Percentiles rank a stretch among this genome's conserved stretches.
Conservation (phyloP, 2,113 vertebrate genomes). For the Oncorhynchus clarkii region DNA sequence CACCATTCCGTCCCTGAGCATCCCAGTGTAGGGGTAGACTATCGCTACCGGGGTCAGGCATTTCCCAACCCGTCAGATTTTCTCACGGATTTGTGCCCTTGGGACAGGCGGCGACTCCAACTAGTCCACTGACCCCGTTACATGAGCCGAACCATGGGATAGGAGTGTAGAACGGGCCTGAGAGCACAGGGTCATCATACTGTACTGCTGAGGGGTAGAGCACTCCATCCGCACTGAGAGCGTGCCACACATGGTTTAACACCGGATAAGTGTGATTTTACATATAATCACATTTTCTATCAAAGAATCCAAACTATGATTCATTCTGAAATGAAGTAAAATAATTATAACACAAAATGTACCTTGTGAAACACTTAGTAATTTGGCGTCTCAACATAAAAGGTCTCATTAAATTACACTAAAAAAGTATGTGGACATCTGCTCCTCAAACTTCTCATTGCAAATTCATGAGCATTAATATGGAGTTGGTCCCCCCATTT, state of each 20-base stretch:
- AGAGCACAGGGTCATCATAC: conserved; percentile 37
- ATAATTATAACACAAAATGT: neutral
- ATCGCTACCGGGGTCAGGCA: conserved; percentile 33
- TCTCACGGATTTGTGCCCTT: conserved; percentile 64
- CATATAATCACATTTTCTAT: neutral
- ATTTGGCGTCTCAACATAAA: neutral
- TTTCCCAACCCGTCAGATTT: conserved; percentile 43
- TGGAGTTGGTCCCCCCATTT: too few species aligned
- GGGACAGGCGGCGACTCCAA: conserved; percentile 35
- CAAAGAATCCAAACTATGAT: neutral
- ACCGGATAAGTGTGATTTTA: conserved; percentile 36
- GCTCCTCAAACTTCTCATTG: too few species aligned
- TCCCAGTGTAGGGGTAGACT: conserved; percentile 30
- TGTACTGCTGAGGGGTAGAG: conserved; percentile 21
- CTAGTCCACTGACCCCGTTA: conserved; percentile 65
- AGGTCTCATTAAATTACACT: too few species aligned
- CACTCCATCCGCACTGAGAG: conserved; percentile 22
- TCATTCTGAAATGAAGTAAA: neutral
- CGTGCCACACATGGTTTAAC: conserved; percentile 33
- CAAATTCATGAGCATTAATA: too few species aligned
- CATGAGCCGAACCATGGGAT: conserved; percentile 29
- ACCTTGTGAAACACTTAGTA: neutral
- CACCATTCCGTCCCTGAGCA: conserved; percentile 13
- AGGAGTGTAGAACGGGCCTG: conserved; percentile 37
- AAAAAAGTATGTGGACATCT: too few species aligned